phyloP scores from a whole-genome alignment of 1,140 invertebrate species.

The Orius insidiosus region DNA sequence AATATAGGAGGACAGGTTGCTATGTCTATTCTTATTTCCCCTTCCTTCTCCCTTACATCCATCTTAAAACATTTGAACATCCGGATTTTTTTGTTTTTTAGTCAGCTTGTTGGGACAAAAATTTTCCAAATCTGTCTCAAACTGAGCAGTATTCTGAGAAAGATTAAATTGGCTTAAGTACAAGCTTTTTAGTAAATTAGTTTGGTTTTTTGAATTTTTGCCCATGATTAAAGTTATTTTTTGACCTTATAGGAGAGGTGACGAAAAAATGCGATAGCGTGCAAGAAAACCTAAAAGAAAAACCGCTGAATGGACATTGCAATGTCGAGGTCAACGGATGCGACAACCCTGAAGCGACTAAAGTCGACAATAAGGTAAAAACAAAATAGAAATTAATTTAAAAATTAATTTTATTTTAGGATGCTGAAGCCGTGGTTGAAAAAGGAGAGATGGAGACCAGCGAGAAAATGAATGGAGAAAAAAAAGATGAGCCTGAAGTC shows the following conservation, averaged over 20 bases:
- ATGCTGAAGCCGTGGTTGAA: constrained; percentile 28
- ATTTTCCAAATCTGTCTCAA: too few species aligned
- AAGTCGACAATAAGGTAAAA: background rate
- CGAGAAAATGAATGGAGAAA: constrained; percentile 28
- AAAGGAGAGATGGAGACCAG: constrained; percentile 34
- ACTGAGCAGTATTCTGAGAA: too few species aligned
- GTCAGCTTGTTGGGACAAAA: too few species aligned
- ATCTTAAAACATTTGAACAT: too few species aligned
- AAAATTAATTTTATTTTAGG: background rate
- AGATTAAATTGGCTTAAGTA: too few species aligned
- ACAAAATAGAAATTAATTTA: background rate
- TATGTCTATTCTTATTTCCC: too few species aligned
- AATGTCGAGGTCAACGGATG: background rate
- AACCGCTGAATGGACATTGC: background rate
- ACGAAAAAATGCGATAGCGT: background rate
- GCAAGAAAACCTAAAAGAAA: background rate
- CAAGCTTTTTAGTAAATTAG: too few species aligned
- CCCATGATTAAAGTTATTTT: too few species aligned
- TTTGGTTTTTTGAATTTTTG: too few species aligned
- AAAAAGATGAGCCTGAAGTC: constrained; percentile 53
- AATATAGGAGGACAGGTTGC: too few species aligned
- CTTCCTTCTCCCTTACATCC: too few species aligned
- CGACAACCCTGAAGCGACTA: background rate
- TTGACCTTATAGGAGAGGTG: background rate
- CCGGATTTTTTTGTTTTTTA: too few species aligned